phyloP scores from a whole-genome alignment of 2,113 vertebrate genomes.

The Mustela nigripes region DNA sequence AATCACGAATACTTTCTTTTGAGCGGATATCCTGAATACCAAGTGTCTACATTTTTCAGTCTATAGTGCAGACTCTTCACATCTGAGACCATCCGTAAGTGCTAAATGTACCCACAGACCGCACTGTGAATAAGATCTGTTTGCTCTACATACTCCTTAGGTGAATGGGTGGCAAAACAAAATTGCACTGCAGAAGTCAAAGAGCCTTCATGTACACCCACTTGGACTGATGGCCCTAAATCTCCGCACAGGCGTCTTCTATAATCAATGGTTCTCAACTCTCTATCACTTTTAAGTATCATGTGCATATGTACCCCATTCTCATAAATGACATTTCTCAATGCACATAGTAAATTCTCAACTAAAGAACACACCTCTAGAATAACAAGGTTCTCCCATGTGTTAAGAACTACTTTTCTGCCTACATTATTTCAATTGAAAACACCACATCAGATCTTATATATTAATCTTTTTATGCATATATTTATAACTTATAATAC shows the following conservation, averaged over 20 bases:
- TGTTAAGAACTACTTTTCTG: neutral
- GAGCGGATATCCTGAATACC: neutral
- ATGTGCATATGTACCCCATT: neutral
- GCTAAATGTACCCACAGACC: neutral
- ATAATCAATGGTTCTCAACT: neutral
- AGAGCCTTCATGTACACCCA: neutral
- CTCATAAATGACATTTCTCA: neutral
- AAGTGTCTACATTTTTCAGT: neutral
- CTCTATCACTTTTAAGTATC: neutral
- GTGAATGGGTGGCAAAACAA: neutral
- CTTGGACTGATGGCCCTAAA: neutral
- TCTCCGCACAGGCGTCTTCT: neutral
- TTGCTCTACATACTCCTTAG: neutral
- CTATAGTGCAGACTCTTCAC: neutral
- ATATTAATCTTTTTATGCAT: neutral
- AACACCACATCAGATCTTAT: slow-evolving; percentile 32
- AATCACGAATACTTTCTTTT: slow-evolving; percentile 18
- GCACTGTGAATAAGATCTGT: neutral
- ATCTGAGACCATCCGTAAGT: slow-evolving; percentile 11
- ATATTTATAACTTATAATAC: neutral
- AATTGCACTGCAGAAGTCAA: neutral
- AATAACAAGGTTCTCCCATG: neutral
- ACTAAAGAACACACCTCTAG: neutral
- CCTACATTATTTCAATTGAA: neutral
- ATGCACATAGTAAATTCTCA: neutral